Evolutionary conservation across 2,113 vertebrate species (phyloP), one percentile per base, ranked within the genome.

Genomic region (Pachyramphus minor): DNA sequence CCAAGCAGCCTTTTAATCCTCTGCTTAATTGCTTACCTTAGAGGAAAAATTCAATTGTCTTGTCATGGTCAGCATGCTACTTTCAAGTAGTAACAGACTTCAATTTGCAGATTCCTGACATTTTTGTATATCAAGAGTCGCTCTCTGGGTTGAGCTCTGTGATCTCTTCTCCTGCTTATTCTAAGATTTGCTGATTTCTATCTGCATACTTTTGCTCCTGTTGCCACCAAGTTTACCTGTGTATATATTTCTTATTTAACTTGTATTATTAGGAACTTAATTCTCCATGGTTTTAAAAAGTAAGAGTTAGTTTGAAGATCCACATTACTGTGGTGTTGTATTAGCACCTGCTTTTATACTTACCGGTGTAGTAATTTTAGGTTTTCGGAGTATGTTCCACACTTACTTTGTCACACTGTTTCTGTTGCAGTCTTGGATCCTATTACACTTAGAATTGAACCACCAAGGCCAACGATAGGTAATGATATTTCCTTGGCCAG

Each of bases 401-500:
- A 55, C 24, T 94, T 66, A 86, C 12, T 11, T 35, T 93, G 14
- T 96, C 78, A 66, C 78, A 41, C 50, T 59, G 9, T 83, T 97
- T 95, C 90, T 97, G 59, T 89, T 97, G 90, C 96, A 96, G 76
- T 91, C 68, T 52, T 63, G 82, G 95, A 98, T 96, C 86, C 77
- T 88, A 53, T 93, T 93, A 69, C 80, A 93, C 73, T 90, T 96
- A 96, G 82, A 97, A 91, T 37, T 52, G 86, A 98, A 49, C 81
- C 95, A 92, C 86, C 96, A 78, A 93, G n/a, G 72, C 93, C 74
- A 27, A 88, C 85, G 2, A 56, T 97, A 94, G 97, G 97, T 98
- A 98, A 98, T 42, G 59, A 30, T 30, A 35, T 59, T 91, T 89
- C 33, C 18, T 85, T 72, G 58, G 35, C 68, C 74, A 89, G 50